Base-by-base conservation (phyloP, 2,113 vertebrate genomes). In the Motacilla alba region DNA sequence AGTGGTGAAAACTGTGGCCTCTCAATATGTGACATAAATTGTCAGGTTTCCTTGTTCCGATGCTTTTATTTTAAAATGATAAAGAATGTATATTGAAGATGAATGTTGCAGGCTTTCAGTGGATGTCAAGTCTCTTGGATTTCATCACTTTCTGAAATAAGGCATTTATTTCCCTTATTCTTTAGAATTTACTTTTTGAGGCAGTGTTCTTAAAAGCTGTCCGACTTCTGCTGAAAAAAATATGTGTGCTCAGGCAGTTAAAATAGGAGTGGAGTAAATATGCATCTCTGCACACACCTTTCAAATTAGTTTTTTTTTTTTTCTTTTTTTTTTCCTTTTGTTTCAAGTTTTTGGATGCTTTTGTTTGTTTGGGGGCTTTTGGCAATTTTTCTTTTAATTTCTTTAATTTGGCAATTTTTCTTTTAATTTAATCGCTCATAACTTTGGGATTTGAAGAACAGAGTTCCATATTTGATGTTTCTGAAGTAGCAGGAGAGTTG, bases 241-340 rank as follows among this genome's bases (percentile, higher is more conserved):
- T 41, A 6, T 13, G 2, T 31, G 7, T 44, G 6, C 17, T 24
- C 20, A 60, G 18, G 22, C 8, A 58, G 24, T 67, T 85, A 55
- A 79, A 72, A 28, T 11, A 44, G 3, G 3, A 2, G 4, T 37
- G 62, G 9, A 53, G 8, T 28, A 59, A 86, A 73, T 50, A 23
- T 0, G 0, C 2, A 30, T 50, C 24, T 72, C 58, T 77, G 35
- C 24, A 24, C 4, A 8, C 15, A 7, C 5, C 2, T 56, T 66
- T 52, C 41, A 66, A 41, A 15, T 47, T 13, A n/a, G 12, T 15
- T 21, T 11, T 31, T 15, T 41, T 7, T 15, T 19, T 15, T 23
- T 7, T 1, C 3, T 4, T 15, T 33, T 37, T 10, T 47, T 41
- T 6, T 24, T 58, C 28, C 7, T 47, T 50, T 60, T 22, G 10